These are phyloP conservation scores for Netelia virgata DNA, from an alignment of 2,888 invertebrate species.

Conservation along the genomic window DNA sequence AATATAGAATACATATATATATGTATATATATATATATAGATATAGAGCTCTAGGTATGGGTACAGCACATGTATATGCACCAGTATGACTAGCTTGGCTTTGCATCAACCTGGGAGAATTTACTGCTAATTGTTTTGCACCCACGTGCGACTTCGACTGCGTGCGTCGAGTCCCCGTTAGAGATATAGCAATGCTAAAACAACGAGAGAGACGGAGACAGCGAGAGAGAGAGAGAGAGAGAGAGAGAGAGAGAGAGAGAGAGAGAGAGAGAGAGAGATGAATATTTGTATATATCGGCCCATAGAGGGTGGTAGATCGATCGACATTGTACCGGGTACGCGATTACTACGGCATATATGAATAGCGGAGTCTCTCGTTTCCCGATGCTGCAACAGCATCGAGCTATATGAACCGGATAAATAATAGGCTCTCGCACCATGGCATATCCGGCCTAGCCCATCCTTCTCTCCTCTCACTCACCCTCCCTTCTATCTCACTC, in stretches of 20 bases:
- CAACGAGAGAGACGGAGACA: not conserved
- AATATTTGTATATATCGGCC: conserved; percentile 8
- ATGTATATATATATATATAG: too few relatives aligned
- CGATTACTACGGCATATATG: conserved; percentile 56
- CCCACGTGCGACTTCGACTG: conserved; percentile 55
- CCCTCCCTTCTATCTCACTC: conserved; percentile 1
- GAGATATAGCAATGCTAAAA: conserved; percentile 15
- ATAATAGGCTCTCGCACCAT: conserved; percentile 41
- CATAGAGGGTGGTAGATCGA: conserved; percentile 27
- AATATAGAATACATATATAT: not conserved
- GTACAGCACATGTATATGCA: not conserved
- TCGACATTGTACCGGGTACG: conserved; percentile 50
- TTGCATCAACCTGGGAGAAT: conserved; percentile 63
- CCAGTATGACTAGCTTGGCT: conserved; percentile 50
- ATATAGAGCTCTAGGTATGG: not conserved
- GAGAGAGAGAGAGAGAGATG: not conserved
- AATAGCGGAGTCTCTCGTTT: conserved; percentile 47
- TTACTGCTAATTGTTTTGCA: conserved; percentile 65
- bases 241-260: not conserved
- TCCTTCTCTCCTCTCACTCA: conserved; percentile 31
- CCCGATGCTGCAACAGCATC: conserved; percentile 48
- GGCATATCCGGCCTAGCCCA: conserved; percentile 31
- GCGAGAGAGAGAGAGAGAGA: not conserved
- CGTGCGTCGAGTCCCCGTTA: conserved; percentile 22
- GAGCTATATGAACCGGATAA: conserved; percentile 48